Evolutionary conservation across 2,888 invertebrate species (phyloP).

Genomic region (Thereva unica): DNA sequence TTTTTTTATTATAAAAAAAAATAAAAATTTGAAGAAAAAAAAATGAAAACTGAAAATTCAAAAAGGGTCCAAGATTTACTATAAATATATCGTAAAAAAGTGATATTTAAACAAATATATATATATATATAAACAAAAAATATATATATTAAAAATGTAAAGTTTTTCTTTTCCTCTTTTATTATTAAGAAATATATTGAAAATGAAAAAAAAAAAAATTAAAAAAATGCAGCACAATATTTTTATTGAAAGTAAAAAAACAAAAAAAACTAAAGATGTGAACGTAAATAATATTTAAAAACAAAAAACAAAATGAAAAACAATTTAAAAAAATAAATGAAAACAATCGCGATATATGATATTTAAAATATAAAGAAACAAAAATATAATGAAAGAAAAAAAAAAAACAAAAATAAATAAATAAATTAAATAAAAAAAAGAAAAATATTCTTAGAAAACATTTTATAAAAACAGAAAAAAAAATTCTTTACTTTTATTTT

Average conservation of each 20-base stretch:
- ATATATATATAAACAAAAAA: conserved; percentile 20
- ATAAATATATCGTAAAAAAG: conserved; percentile 27
- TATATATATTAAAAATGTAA: conserved; percentile 23
- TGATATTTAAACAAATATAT: conserved; percentile 25
- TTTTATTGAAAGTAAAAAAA: no score
- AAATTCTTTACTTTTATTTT: conserved; percentile 29
- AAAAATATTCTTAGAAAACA: conserved; percentile 28
- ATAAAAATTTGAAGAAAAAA: conserved; percentile 10
- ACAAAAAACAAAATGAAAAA: no score
- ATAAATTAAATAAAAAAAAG: conserved; percentile 10
- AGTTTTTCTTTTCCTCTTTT: conserved; percentile 20
- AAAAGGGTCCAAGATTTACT: conserved; percentile 30
- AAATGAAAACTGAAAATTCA: conserved; percentile 33
- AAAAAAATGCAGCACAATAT: not conserved
- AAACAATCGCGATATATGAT: no score
- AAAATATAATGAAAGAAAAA: no score
- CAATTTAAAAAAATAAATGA: no score
- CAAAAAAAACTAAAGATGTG: no score
- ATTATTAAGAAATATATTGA: conserved; percentile 22
- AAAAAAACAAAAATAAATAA: conserved; percentile 23
- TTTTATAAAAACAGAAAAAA: conserved; percentile 24
- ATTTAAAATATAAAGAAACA: no score
- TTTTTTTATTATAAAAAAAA: conserved; percentile 3
- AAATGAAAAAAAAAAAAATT: conserved; percentile 27
- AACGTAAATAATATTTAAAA: no score